Conservation (phyloP, 92 coral and sea anemone genomes). For the Parazoanthus atlanticus region DNA sequence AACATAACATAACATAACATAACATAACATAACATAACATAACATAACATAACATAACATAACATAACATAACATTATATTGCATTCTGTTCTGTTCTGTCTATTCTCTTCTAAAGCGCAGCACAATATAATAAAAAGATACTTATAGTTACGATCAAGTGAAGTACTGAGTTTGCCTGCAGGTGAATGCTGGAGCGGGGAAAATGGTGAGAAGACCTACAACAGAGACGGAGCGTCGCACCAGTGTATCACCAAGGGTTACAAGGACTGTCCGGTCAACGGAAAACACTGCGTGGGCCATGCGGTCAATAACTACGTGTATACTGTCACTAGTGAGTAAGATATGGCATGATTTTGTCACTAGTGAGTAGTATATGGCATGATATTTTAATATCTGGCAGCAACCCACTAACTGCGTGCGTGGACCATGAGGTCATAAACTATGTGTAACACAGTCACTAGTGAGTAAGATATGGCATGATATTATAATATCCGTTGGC, state of each 20-base stretch:
- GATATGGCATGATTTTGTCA: neutral
- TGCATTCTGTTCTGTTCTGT: neutral
- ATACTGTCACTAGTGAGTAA: constrained; percentile 60
- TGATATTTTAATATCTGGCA: neutral
- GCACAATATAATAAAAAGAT: too few relatives aligned
- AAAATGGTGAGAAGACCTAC: constrained; percentile 53
- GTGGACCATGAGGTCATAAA: too few relatives aligned
- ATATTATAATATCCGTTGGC: neutral
- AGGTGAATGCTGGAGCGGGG: constrained; percentile 79
- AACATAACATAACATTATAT: too few relatives aligned
- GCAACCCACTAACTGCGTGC: too few relatives aligned
- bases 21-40: too few relatives aligned
- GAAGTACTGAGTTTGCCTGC: neutral
- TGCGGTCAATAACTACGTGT: constrained; percentile 66
- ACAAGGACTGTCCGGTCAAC: constrained; percentile 56
- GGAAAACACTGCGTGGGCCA: constrained; percentile 68
- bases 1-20: too few relatives aligned
- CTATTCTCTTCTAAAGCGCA: too few relatives aligned
- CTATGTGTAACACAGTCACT: too few relatives aligned
- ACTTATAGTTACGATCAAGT: neutral
- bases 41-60: too few relatives aligned
- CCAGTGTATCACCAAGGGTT: constrained; percentile 60
- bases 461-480: constrained; percentile 34
- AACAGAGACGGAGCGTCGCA: constrained; percentile 53
- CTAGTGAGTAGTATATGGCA: neutral